Conservation (phyloP, 2,888 invertebrate species). For the Synergus japonicus region DNA sequence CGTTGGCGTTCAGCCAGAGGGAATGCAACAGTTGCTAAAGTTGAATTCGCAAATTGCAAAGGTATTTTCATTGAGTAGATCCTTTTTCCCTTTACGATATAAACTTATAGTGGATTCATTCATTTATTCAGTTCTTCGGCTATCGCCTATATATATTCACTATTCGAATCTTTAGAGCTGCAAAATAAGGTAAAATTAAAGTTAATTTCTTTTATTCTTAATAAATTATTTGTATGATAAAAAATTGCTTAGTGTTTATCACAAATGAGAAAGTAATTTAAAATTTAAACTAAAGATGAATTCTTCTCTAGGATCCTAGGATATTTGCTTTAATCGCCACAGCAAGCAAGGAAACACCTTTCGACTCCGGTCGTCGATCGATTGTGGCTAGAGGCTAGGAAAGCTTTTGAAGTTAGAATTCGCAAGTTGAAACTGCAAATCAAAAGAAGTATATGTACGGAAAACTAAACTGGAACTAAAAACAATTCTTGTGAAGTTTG, state of each 20-base stretch:
- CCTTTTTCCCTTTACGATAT: not conserved
- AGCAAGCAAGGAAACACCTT: conserved; percentile 12
- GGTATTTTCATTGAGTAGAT: conserved; percentile 23
- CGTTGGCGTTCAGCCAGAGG: conserved; percentile 19
- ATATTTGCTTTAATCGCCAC: not conserved
- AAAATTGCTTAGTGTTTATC: too few relatives aligned
- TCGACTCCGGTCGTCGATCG: conserved; percentile 10
- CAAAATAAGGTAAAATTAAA: not conserved
- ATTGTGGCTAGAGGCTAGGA: not conserved
- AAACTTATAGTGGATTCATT: not conserved
- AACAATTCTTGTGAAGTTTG: too few relatives aligned
- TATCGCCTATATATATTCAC: not conserved
- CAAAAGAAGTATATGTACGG: too few relatives aligned
- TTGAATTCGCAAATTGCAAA: conserved; percentile 18
- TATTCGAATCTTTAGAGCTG: not conserved
- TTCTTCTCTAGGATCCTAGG: not conserved
- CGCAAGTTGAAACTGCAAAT: not conserved
- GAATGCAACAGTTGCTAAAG: conserved; percentile 31
- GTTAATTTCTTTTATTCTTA: not conserved
- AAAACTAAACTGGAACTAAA: too few relatives aligned
- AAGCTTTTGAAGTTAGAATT: conserved; percentile 21
- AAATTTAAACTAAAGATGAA: too few relatives aligned
- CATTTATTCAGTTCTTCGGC: conserved; percentile 21
- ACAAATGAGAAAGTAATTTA: too few relatives aligned
- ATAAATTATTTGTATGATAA: not conserved